These are phyloP conservation scores for Geococcyx californianus DNA, from an alignment of 2,113 vertebrate species.

Conservation along the genomic window DNA sequence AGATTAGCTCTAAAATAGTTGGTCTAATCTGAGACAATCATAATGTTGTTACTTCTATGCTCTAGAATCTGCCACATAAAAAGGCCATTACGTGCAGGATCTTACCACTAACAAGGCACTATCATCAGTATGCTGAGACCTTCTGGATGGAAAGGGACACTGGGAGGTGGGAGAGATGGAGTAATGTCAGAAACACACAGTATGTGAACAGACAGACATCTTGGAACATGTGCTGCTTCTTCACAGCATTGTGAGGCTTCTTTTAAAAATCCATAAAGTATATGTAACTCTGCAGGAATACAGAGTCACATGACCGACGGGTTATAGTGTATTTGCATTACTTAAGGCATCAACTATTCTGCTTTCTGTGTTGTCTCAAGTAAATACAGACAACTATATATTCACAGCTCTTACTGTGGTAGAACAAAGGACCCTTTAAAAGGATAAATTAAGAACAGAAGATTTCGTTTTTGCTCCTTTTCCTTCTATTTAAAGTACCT, in stretches of 20 bases:
- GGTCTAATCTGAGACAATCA: slow-evolving; percentile 24
- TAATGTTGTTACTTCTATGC: slow-evolving; percentile 18
- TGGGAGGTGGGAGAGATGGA: slow-evolving; percentile 79
- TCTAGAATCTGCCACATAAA: slow-evolving; percentile 51
- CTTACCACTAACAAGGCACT: slow-evolving; percentile 99
- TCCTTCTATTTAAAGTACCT: not conserved
- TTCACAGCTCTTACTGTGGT: not conserved
- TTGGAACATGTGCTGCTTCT: slow-evolving; percentile 19
- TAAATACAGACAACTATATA: not conserved
- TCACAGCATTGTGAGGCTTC: not conserved
- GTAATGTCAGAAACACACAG: slow-evolving; percentile 76
- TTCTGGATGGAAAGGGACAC: slow-evolving; percentile 91
- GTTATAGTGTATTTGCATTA: not conserved
- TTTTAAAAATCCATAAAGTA: not conserved
- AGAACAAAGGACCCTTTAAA: slow-evolving; percentile 25
- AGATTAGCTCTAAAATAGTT: slow-evolving; percentile 27
- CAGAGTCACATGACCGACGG: not conserved
- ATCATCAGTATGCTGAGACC: slow-evolving; percentile 98
- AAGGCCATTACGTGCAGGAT: slow-evolving; percentile 65
- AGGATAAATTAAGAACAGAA: slow-evolving; percentile 41
- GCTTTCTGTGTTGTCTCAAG: slow-evolving; percentile 14
- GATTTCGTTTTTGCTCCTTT: not conserved
- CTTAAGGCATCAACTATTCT: slow-evolving; percentile 24
- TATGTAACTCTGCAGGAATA: not conserved
- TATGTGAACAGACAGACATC: slow-evolving; percentile 65